Conservation (phyloP, 1,140 invertebrate genomes). For the Globodera ellingtonae region DNA sequence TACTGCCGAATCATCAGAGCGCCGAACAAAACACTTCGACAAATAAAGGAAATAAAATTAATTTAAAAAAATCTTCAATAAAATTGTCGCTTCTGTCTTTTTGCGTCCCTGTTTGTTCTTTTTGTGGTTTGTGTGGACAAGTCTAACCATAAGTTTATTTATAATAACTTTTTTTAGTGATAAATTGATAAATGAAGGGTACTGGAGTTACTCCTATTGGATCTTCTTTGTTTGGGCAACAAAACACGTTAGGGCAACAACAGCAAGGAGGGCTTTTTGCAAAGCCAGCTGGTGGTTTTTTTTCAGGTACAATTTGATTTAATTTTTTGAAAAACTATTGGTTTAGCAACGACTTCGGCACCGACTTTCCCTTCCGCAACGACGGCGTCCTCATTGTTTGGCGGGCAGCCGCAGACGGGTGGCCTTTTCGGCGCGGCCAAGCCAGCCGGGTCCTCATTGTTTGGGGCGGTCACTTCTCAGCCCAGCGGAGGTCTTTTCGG, state of each 20-base stretch:
- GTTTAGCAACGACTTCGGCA: neutral
- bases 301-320: neutral
- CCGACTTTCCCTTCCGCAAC: conserved; percentile 16
- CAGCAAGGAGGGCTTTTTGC: neutral
- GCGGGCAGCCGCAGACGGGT: neutral
- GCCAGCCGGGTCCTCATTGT: neutral
- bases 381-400: conserved; percentile 18
- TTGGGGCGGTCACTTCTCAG: conserved; percentile 8
- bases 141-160: too few relatives aligned
- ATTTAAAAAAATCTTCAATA: too few relatives aligned
- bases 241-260: neutral
- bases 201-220: neutral
- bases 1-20: too few relatives aligned
- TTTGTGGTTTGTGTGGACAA: too few relatives aligned
- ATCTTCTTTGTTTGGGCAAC: neutral
- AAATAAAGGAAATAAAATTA: too few relatives aligned
- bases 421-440: conserved; percentile 16
- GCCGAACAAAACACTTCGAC: too few relatives aligned
- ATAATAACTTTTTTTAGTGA: too few relatives aligned
- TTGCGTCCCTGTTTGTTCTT: too few relatives aligned
- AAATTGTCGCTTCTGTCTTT: too few relatives aligned
- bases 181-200: neutral
- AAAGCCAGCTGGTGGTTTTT: neutral
- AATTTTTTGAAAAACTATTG: neutral
- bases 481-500: conserved; percentile 7